Conservation (phyloP, 2,888 invertebrate species). For the Rhodophaea formosa region DNA sequence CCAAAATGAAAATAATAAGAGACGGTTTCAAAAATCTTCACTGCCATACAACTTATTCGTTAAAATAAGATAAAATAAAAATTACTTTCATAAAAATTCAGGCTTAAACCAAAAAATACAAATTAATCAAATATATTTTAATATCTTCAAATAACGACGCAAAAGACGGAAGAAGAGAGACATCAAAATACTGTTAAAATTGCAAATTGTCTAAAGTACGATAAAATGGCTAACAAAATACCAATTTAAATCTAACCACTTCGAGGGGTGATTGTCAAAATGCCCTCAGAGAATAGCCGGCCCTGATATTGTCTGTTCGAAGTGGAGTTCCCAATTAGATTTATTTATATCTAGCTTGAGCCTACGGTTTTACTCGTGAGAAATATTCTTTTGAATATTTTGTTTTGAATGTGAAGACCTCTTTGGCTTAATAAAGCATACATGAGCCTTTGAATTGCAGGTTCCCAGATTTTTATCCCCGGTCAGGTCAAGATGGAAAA, state of each 20-base stretch:
- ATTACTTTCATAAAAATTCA: too few relatives aligned
- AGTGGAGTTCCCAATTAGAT: conserved; percentile 11
- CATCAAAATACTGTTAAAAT: conserved; percentile 9
- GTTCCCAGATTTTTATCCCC: too few relatives aligned
- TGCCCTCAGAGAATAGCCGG: conserved; percentile 11
- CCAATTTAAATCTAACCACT: conserved; percentile 16
- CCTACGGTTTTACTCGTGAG: neutral
- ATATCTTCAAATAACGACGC: neutral
- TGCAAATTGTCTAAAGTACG: conserved; percentile 12
- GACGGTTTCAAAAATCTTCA: too few relatives aligned
- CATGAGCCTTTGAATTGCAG: too few relatives aligned
- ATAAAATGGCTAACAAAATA: conserved; percentile 9
- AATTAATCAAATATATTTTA: neutral
- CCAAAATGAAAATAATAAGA: too few relatives aligned
- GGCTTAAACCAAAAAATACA: neutral
- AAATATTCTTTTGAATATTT: too few relatives aligned
- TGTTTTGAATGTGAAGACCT: too few relatives aligned
- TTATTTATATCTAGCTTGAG: neutral
- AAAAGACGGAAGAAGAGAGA: neutral
- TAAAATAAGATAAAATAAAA: too few relatives aligned
- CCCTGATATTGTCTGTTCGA: conserved; percentile 3
- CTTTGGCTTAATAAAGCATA: too few relatives aligned
- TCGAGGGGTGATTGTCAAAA: conserved; percentile 5
- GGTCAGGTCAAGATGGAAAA: too few relatives aligned
- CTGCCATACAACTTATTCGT: too few relatives aligned